Percentiles rank a stretch among this genome's conserved stretches.
These are phyloP conservation scores for Palythoa grandiflora DNA, from an alignment of 92 coral and sea anemone genomes.

Conservation along the genomic window DNA sequence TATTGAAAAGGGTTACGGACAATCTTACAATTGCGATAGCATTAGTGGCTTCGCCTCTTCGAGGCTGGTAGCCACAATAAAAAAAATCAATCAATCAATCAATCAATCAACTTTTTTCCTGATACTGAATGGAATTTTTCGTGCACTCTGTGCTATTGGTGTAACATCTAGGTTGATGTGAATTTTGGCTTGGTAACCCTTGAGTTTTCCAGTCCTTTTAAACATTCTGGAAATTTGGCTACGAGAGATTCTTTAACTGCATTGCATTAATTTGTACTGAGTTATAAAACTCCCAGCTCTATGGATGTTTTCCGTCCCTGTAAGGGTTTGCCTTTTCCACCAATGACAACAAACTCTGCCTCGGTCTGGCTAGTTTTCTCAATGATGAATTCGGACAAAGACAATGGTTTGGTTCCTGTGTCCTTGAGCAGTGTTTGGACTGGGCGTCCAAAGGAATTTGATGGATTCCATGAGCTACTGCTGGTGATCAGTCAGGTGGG, in stretches of 20 bases:
- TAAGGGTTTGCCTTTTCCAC: slow-evolving; percentile 36
- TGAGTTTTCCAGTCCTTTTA: slow-evolving; percentile 7
- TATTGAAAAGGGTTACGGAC: no score
- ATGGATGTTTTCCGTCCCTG: slow-evolving; percentile 13
- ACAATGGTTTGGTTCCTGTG: not conserved
- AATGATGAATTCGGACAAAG: not conserved
- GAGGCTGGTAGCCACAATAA: no score
- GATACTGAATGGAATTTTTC: not conserved
- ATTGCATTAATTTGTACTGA: slow-evolving; percentile 9
- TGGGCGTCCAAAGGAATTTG: not conserved
- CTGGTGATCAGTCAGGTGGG: slow-evolving; percentile 26
- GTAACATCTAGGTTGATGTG: slow-evolving; percentile 19
- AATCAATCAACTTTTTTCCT: not conserved
- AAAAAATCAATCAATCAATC: no score
- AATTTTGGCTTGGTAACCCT: slow-evolving; percentile 20
- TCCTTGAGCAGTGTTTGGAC: not conserved
- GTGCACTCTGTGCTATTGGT: slow-evolving; percentile 22
- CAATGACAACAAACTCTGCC: slow-evolving; percentile 44
- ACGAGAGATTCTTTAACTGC: slow-evolving; percentile 28
- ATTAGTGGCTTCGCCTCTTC: no score
- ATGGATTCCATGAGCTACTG: not conserved
- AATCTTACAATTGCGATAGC: no score
- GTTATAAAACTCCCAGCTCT: slow-evolving; percentile 5
- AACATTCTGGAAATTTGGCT: slow-evolving; percentile 27
- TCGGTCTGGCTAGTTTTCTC: slow-evolving; percentile 24